Base-by-base conservation (phyloP, 1,140 invertebrate genomes). In the Pantala flavescens region DNA sequence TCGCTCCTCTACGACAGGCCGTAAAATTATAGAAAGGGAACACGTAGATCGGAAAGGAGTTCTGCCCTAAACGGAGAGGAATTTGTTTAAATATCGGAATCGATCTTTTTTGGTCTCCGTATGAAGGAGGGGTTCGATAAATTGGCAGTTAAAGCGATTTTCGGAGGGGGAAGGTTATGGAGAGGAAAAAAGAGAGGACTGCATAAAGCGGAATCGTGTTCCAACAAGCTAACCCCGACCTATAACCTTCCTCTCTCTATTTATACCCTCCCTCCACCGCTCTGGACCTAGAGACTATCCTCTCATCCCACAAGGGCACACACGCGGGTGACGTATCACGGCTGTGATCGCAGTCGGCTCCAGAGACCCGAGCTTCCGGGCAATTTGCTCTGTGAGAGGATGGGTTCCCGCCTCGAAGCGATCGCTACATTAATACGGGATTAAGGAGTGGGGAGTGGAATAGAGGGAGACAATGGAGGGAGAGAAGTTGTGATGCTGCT, bases 381-480 rank as follows among this genome's bases (percentile, higher is more conserved):
- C 49, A 63, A 63, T 63, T 63, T 63, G 49, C 49, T 63, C n/a
- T 21, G 49, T 63, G 49, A 63, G 49, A 63, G 49, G 49, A 21
- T 63, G 49, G n/a, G 49, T 63, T 63, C 49, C 49, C 49, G 49
- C 49, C 49, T 63, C 49, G 49, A 21, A 63, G 49, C 49, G 49
- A 63, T 63, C 49, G 49, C 49, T 63, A 63, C 49, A 63, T 63
- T 63, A 63, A 63, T 63, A 63, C 49, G 49, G 49, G 49, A 63
- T 63, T 63, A 63, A 63, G 49, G 49, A 21, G 12, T 19, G 12
- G n/a, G 49, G 49, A 63, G 49, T 16, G 49, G 49, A 63, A 21
- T 63, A 12, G 16, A 63, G 49, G 12, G 49, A 21, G 49, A 19
- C 16, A 21, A 21, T 19, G n/a, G 49, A 7, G 49, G 49, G 12